These are phyloP conservation scores for Lepus townsendii DNA, from an alignment of 2,797 vertebrate genomes.

Conservation along the genomic window DNA sequence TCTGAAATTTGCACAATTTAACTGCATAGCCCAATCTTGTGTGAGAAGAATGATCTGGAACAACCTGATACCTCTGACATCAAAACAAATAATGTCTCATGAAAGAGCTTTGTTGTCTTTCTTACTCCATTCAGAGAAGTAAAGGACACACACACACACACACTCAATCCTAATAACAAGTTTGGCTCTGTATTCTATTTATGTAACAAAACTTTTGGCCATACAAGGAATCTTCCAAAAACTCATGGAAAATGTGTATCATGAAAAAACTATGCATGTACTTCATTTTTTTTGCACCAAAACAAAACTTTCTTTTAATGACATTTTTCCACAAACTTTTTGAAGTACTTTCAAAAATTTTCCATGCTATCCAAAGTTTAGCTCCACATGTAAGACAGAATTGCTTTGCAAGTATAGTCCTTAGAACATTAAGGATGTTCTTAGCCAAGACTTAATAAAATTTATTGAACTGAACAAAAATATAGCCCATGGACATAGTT, in stretches of 20 bases:
- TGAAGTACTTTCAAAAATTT: too few species aligned
- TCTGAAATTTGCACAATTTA: not conserved
- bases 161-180: not conserved
- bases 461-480: constrained; percentile 46
- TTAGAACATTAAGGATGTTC: not conserved
- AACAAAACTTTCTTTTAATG: not conserved
- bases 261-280: too few species aligned
- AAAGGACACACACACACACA: not conserved
- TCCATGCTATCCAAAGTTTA: not conserved
- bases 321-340: too few species aligned
- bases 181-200: not conserved
- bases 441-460: constrained; percentile 38
- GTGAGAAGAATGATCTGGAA: not conserved
- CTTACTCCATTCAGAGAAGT: not conserved
- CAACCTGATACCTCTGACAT: not conserved
- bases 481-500: not conserved
- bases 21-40: not conserved
- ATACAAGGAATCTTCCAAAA: not conserved
- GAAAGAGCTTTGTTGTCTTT: not conserved
- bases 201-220: not conserved
- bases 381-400: not conserved
- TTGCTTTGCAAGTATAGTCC: not conserved
- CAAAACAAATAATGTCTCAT: not conserved
- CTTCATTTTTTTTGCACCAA: constrained; percentile 6
- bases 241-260: too few species aligned